A percentile compares a stretch with the other conserved stretches of the same genome.
phyloP scores from a whole-genome alignment of 1,140 invertebrate species.

The Aphelenchoides besseyi region DNA sequence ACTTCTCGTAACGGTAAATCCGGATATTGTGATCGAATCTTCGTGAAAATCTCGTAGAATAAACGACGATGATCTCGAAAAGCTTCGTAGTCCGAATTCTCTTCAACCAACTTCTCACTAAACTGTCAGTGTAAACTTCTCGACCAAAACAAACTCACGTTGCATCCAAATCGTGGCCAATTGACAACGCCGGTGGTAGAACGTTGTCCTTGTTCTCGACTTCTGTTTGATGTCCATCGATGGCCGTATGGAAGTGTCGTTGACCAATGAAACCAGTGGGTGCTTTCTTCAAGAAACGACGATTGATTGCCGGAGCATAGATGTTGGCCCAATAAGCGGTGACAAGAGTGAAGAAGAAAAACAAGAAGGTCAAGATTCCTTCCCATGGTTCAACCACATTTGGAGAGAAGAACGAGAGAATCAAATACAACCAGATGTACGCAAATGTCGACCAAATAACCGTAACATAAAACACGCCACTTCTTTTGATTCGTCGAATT shows the following conservation, averaged over 20 bases:
- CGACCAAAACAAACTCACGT: conserved; percentile 17
- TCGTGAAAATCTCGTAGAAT: conserved; percentile 82
- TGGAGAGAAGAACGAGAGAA: conserved; percentile 62
- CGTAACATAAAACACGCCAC: conserved; percentile 64
- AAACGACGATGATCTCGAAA: conserved; percentile 85
- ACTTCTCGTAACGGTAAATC: conserved; percentile 73
- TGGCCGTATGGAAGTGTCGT: not conserved
- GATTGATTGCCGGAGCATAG: conserved; percentile 7
- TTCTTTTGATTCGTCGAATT: conserved; percentile 63
- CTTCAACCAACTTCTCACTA: conserved; percentile 7
- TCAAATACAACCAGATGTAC: conserved; percentile 66
- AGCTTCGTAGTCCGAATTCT: conserved; percentile 43
- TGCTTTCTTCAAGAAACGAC: not conserved
- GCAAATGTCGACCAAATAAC: conserved; percentile 66
- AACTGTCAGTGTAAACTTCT: not conserved
- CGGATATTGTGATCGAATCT: conserved; percentile 81
- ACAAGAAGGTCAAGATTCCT: conserved; percentile 66
- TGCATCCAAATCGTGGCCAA: conserved; percentile 14
- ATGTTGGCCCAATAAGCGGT: conserved; percentile 64
- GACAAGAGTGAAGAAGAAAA: conserved; percentile 67
- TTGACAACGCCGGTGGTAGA: not conserved
- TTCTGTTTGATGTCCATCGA: not conserved
- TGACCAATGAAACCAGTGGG: not conserved
- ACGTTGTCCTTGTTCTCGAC: not conserved
- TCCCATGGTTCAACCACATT: conserved; percentile 66